Conservation (phyloP, 1,140 invertebrate genomes). For the Limonius californicus region DNA sequence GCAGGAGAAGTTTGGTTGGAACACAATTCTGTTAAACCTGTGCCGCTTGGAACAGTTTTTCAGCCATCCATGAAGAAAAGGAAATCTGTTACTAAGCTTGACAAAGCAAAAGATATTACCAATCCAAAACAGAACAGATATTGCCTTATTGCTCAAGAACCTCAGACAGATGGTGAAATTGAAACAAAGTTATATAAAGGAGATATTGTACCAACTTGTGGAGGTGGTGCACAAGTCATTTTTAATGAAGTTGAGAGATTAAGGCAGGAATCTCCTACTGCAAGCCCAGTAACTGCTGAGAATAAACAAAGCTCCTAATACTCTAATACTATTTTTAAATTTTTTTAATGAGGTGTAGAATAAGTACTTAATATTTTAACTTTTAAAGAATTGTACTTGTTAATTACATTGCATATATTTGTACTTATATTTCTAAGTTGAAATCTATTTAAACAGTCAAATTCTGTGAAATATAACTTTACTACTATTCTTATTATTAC, state of each 20-base stretch:
- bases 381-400: too few relatives aligned
- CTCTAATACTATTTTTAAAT: too few relatives aligned
- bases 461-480: too few relatives aligned
- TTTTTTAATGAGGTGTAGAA: too few relatives aligned
- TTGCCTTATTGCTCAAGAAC: constrained; percentile 85
- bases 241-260: constrained; percentile 94
- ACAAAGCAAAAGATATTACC: constrained; percentile 65
- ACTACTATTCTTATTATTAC: too few relatives aligned
- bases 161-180: constrained; percentile 85
- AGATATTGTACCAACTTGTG: constrained; percentile 86
- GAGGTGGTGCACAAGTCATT: constrained; percentile 91
- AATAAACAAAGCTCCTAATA: too few relatives aligned
- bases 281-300: too few relatives aligned
- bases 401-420: too few relatives aligned
- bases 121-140: constrained; percentile 80
- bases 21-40: constrained; percentile 72
- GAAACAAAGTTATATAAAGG: constrained; percentile 90
- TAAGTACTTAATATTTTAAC: too few relatives aligned
- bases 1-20: constrained; percentile 83
- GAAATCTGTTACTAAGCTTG: constrained; percentile 79
- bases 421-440: too few relatives aligned
- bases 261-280: constrained; percentile 78
- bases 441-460: too few relatives aligned
- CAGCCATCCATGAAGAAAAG: constrained; percentile 80
- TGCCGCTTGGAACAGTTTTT: constrained; percentile 78